Conservation (phyloP, 1,140 invertebrate species). For the Plectrocnemia conspersa region DNA sequence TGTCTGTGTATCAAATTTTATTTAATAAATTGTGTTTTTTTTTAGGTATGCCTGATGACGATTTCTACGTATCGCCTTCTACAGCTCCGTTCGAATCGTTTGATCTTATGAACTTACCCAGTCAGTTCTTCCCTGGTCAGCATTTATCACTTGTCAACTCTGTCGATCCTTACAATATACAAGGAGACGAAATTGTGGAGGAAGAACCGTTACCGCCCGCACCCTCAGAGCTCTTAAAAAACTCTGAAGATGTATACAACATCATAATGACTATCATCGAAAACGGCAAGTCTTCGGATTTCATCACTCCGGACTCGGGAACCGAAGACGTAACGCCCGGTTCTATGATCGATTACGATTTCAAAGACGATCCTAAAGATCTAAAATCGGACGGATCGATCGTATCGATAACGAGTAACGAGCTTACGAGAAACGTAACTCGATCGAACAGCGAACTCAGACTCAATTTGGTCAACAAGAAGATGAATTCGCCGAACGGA, state of each 20-base stretch:
- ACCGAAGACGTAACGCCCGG: constrained; percentile 55
- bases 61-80: constrained; percentile 68
- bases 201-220: constrained; percentile 24
- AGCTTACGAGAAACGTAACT: constrained; percentile 8
- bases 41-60: constrained; percentile 49
- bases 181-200: constrained; percentile 34
- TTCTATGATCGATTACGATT: constrained; percentile 39
- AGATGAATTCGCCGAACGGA: constrained; percentile 15
- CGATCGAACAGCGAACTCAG: constrained; percentile 22
- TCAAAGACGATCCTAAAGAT: constrained; percentile 9
- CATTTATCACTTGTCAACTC: constrained; percentile 43
- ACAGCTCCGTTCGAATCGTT: constrained; percentile 63
- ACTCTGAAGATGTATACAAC: constrained; percentile 31
- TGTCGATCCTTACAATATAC: constrained; percentile 28
- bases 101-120: constrained; percentile 55
- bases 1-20: not conserved
- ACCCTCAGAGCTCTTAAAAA: constrained; percentile 34
- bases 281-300: constrained; percentile 42
- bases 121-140: constrained; percentile 67
- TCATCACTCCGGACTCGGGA: constrained; percentile 56
- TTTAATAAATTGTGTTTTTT: constrained; percentile 5
- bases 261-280: constrained; percentile 30
- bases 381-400: constrained; percentile 34
- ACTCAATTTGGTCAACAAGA: constrained; percentile 27
- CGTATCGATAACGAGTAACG: constrained; percentile 35